Conservation (phyloP, 2,113 vertebrate species). For the Oriolus oriolus region DNA sequence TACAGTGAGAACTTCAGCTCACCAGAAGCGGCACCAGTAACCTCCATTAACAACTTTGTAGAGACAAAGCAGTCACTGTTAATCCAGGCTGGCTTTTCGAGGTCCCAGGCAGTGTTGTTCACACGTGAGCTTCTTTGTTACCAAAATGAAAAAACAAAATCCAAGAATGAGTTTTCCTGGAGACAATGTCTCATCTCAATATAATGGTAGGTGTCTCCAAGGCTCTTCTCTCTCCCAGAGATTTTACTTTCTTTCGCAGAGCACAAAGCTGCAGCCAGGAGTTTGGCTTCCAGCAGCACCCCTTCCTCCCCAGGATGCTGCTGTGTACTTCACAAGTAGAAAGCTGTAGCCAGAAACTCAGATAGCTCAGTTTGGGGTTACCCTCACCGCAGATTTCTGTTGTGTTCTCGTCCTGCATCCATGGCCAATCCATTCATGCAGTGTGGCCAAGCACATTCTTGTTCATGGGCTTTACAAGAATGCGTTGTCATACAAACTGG, state of each 20-base stretch:
- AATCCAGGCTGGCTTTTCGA: neutral
- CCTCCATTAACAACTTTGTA: neutral
- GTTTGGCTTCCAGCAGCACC: neutral
- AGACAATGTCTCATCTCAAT: conserved; percentile 13
- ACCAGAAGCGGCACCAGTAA: neutral
- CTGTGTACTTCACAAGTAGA: neutral
- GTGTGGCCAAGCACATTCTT: neutral
- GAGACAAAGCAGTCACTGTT: neutral
- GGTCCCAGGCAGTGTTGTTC: neutral
- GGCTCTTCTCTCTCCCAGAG: neutral
- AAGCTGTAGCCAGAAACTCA: neutral
- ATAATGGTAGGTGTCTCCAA: neutral
- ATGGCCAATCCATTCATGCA: neutral
- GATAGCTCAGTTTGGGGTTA: neutral
- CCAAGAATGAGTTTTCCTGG: conserved; percentile 2
- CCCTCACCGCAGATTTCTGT: neutral
- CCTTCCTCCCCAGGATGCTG: neutral
- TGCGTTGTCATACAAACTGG: neutral
- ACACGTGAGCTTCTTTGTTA: neutral
- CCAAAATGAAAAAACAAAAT: conserved; percentile 20
- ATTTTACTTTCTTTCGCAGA: neutral
- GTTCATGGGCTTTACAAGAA: neutral
- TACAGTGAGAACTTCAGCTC: conserved; percentile 40
- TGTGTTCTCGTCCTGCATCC: neutral
- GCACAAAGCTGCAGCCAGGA: neutral